phyloP scores from a whole-genome alignment of 2,888 invertebrate genomes.

The Antitype chi region DNA sequence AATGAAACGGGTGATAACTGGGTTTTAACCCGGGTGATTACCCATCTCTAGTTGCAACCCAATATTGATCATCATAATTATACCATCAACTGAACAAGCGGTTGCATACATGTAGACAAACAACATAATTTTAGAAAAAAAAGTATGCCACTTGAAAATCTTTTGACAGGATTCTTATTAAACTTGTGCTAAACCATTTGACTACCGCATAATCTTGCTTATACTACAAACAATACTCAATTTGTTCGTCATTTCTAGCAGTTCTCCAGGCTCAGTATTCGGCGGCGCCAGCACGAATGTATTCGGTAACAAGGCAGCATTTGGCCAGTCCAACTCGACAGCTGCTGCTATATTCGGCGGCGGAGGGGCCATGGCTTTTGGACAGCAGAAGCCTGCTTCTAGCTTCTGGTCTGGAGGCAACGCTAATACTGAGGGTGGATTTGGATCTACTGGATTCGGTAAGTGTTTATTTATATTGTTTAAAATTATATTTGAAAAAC shows the following conservation, averaged over 20 bases:
- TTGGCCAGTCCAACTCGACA: conserved; percentile 80
- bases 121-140: too few species aligned
- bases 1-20: too few species aligned
- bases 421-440: conserved; percentile 73
- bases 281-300: conserved; percentile 79
- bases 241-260: conserved; percentile 43
- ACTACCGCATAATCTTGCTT: background rate
- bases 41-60: too few species aligned
- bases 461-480: conserved; percentile 34
- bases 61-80: background rate
- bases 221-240: background rate
- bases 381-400: conserved; percentile 78
- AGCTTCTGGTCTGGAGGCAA: conserved; percentile 81
- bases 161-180: background rate
- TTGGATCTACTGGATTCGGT: conserved; percentile 84
- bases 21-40: too few species aligned
- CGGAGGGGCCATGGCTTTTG: conserved; percentile 73
- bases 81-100: too few species aligned
- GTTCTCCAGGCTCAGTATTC: conserved; percentile 79
- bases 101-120: too few species aligned
- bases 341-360: conserved; percentile 82
- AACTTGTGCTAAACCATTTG: background rate
- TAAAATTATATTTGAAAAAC: background rate
- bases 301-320: conserved; percentile 82
- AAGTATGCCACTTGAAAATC: too few species aligned